A percentile compares a stretch with the other conserved stretches of the same genome.
Evolutionary conservation across 2,888 invertebrate genomes (phyloP).

Genomic region (Phyto melanocephala): DNA sequence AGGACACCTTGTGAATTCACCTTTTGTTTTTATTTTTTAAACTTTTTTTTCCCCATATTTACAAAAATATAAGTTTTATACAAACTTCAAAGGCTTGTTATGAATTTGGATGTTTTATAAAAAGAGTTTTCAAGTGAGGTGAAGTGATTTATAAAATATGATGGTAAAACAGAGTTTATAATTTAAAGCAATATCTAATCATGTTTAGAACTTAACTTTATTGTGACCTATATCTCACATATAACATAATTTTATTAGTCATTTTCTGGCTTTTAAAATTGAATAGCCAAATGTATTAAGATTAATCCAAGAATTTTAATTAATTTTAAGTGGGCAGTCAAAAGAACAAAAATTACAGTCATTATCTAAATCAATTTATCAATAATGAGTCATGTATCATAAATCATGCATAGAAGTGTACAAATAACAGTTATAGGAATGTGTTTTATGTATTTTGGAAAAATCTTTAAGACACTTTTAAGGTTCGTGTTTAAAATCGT

Average conservation of each 20-base stretch:
- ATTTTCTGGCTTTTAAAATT: neutral
- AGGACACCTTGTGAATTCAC: too few relatives aligned
- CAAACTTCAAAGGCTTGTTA: too few relatives aligned
- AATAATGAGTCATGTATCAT: constrained; percentile 54
- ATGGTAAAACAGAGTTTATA: too few relatives aligned
- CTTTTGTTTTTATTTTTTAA: too few relatives aligned
- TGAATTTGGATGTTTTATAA: too few relatives aligned
- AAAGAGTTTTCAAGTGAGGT: too few relatives aligned
- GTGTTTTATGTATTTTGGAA: constrained; percentile 8
- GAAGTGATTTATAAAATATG: too few relatives aligned
- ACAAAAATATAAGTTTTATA: too few relatives aligned
- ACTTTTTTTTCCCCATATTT: too few relatives aligned
- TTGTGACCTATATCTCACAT: too few relatives aligned
- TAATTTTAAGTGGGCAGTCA: constrained; percentile 23
- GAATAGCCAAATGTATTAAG: neutral
- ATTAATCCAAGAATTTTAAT: neutral
- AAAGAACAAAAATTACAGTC: constrained; percentile 15
- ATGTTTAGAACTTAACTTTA: too few relatives aligned
- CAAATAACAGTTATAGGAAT: neutral
- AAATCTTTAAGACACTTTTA: neutral
- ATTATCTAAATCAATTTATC: constrained; percentile 56
- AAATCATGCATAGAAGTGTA: constrained; percentile 45
- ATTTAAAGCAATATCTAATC: too few relatives aligned
- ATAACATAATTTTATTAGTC: neutral
- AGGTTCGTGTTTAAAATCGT: constrained; percentile 39